Evolutionary conservation across 2,888 invertebrate genomes (phyloP).

Genomic region (Tribolium freemani): DNA sequence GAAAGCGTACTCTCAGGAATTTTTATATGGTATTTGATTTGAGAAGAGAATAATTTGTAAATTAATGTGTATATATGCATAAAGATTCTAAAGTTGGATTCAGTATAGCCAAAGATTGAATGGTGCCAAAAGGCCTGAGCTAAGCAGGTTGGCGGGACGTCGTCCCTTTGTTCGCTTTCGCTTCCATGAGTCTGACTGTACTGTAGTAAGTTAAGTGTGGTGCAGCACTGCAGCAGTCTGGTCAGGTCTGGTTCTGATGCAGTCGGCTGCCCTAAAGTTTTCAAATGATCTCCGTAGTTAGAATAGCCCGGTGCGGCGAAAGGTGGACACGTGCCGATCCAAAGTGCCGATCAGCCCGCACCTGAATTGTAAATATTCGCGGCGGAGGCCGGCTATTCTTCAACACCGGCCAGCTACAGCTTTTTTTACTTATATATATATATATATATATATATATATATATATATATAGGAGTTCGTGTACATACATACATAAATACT

Average conservation of each 20-base stretch:
- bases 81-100: constrained; percentile 62
- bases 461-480: constrained; percentile 52
- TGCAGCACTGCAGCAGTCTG: constrained; percentile 49
- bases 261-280: constrained; percentile 63
- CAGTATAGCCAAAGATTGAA: constrained; percentile 67
- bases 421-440: constrained; percentile 60
- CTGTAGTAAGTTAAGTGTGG: constrained; percentile 56
- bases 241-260: constrained; percentile 39
- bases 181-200: constrained; percentile 64
- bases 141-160: constrained; percentile 57
- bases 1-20: constrained; percentile 65
- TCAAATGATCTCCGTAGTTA: constrained; percentile 69
- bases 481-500: constrained; percentile 58
- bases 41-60: constrained; percentile 52
- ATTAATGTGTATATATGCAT: constrained; percentile 55
- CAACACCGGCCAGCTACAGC: constrained; percentile 53
- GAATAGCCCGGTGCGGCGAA: constrained; percentile 65
- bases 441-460: constrained; percentile 54
- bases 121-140: constrained; percentile 59
- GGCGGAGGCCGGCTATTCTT: constrained; percentile 46
- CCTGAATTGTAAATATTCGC: constrained; percentile 55
- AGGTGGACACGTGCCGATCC: constrained; percentile 62
- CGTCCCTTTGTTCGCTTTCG: constrained; percentile 64
- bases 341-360: constrained; percentile 64
- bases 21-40: constrained; percentile 59